These are phyloP conservation scores for Ophion costatus DNA, from an alignment of 2,888 invertebrate species.

Conservation along the genomic window DNA sequence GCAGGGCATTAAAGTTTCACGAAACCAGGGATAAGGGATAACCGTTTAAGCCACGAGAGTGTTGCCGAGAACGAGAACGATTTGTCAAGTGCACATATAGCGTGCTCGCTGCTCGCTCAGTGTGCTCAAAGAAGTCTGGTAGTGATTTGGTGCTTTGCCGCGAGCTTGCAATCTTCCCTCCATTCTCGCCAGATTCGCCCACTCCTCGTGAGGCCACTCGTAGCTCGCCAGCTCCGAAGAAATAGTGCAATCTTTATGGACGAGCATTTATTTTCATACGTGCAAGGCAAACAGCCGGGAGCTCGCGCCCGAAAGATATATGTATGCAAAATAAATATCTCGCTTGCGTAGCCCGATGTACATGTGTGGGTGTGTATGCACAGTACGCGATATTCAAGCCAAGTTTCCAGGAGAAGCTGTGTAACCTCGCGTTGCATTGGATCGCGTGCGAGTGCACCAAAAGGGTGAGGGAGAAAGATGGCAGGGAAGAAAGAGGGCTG, in stretches of 20 bases:
- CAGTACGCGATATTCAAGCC: constrained; percentile 43
- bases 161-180: background rate
- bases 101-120: constrained; percentile 2
- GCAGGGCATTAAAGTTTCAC: constrained; percentile 71
- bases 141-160: constrained; percentile 45
- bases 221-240: constrained; percentile 53
- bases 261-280: constrained; percentile 46
- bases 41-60: constrained; percentile 49
- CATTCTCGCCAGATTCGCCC: background rate
- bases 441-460: constrained; percentile 6
- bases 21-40: constrained; percentile 57
- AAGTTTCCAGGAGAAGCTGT: constrained; percentile 27
- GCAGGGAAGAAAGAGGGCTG: background rate
- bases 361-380: background rate
- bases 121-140: constrained; percentile 58
- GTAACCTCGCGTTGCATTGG: constrained; percentile 18
- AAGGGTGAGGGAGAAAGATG: constrained; percentile 15
- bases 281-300: background rate
- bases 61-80: constrained; percentile 49
- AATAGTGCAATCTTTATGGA: constrained; percentile 31
- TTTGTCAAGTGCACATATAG: constrained; percentile 38
- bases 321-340: constrained; percentile 26
- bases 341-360: background rate
- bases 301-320: background rate
- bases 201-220: background rate